Evolutionary conservation across 2,113 vertebrate species (phyloP), one percentile per base, ranked within the genome.

Genomic region (Caracal caracal): DNA sequence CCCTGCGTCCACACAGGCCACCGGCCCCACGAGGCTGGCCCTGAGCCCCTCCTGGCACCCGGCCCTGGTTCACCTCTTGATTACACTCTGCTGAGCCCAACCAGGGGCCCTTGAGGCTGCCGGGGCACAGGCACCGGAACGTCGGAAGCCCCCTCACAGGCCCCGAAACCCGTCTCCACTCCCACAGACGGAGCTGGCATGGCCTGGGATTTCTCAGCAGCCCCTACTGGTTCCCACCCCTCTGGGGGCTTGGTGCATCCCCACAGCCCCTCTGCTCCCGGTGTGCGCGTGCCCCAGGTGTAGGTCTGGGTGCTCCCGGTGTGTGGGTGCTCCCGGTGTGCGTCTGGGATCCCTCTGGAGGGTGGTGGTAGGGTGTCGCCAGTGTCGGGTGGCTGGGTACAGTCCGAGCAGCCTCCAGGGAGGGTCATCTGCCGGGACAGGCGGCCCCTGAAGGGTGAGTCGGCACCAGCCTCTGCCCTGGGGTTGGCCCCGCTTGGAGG

Each of bases 281-380:
- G n/a, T 65, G 70, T 24, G 37, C 3, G 0, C 4, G 10, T 24
- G 20, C 40, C 43, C 5, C 43, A 5, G 19, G 19, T 49, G 20
- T 70, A 66, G 3, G 30, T 19, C 63, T 13, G 2, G 4, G 1
- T 65, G n/a, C 11, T 6, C 61, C 49, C 78, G 20, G 17, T 53
- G 53, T 79, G 47, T 3, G 3, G 6, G 28, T 53, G 30, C 10
- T 70, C 56, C 33, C 0, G 4, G 26, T 4, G 9, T 33, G 71
- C 10, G 7, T 10, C 24, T 1, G 1, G 73, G 24, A 10, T 15
- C 73, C 47, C 83, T 28, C 22, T 1, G 5, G n/a, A 33, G 12
- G 28, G 15, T 17, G 47, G 63, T 0, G 28, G n/a, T 11, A 59
- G 15, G 1, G 0, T 7, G 33, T 37, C 78, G 0, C 16, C 51